phyloP scores from a whole-genome alignment of 2,113 vertebrate genomes.

The Silurus asotus region DNA sequence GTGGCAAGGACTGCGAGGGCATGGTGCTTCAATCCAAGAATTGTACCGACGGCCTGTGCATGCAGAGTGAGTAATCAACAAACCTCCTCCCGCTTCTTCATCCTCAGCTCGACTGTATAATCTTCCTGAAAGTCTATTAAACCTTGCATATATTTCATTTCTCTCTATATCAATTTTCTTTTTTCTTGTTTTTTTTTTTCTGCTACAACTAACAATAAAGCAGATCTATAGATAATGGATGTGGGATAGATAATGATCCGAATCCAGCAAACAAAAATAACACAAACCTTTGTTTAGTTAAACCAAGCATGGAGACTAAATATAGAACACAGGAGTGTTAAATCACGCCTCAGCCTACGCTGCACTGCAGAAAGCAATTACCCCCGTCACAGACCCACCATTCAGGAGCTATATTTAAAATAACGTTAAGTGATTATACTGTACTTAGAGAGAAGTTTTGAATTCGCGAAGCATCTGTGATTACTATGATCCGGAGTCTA shows the following conservation, averaged over 20 bases:
- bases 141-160: slow-evolving; percentile 2
- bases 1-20: slow-evolving; percentile 97
- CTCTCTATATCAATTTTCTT: neutral
- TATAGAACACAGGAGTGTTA: slow-evolving; percentile 49
- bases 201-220: slow-evolving; percentile 15
- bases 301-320: slow-evolving; percentile 42
- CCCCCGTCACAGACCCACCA: slow-evolving; percentile 48
- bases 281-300: slow-evolving; percentile 39
- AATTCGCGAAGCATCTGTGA: slow-evolving; percentile 53
- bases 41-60: slow-evolving; percentile 96
- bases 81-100: neutral
- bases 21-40: slow-evolving; percentile 95
- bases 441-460: slow-evolving; percentile 55
- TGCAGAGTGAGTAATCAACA: slow-evolving; percentile 89
- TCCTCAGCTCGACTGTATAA: neutral
- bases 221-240: slow-evolving; percentile 19
- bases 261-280: slow-evolving; percentile 35
- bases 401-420: slow-evolving; percentile 66
- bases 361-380: slow-evolving; percentile 54
- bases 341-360: slow-evolving; percentile 41
- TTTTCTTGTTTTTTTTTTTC: neutral
- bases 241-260: slow-evolving; percentile 41
- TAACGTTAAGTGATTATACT: slow-evolving; percentile 66
- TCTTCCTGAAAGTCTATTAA: neutral
- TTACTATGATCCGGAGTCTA: slow-evolving; percentile 53